Percentiles rank a stretch among this genome's conserved stretches.
These are phyloP conservation scores for Tetheella fluctuosa DNA, from an alignment of 2,888 invertebrate species.

Conservation along the genomic window DNA sequence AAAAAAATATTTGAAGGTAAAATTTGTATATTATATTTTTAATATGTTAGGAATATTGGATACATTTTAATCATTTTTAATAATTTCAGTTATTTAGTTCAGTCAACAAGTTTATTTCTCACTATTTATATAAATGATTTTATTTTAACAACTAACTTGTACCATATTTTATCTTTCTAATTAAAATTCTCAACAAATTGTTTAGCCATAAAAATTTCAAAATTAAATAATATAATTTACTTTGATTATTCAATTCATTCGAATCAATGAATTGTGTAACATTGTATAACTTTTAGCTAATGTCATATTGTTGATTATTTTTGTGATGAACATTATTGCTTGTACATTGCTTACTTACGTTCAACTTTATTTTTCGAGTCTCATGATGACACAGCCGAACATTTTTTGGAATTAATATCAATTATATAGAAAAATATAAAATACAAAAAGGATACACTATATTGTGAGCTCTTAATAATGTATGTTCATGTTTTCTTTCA, in stretches of 20 bases:
- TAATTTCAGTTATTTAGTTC: background rate
- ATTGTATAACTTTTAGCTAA: background rate
- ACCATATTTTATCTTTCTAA: background rate
- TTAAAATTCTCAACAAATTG: background rate
- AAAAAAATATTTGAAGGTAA: too few relatives aligned
- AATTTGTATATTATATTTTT: too few relatives aligned
- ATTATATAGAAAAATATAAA: background rate
- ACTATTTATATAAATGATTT: background rate
- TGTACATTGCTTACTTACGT: background rate
- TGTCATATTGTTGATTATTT: background rate
- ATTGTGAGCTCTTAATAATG: background rate
- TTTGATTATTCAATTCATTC: background rate
- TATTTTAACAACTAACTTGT: background rate
- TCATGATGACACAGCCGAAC: constrained; percentile 7
- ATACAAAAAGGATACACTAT: background rate
- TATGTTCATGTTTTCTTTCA: background rate
- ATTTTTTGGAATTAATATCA: background rate
- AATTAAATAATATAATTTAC: constrained; percentile 3
- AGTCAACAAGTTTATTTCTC: background rate
- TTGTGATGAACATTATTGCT: constrained; percentile 7
- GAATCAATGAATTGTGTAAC: too few relatives aligned
- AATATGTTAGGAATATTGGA: too few relatives aligned
- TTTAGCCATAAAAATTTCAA: background rate
- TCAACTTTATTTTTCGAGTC: background rate
- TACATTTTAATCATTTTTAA: background rate